These are phyloP conservation scores for Drosophila ananassae DNA, from an alignment of 1,140 invertebrate species.

Conservation along the genomic window DNA sequence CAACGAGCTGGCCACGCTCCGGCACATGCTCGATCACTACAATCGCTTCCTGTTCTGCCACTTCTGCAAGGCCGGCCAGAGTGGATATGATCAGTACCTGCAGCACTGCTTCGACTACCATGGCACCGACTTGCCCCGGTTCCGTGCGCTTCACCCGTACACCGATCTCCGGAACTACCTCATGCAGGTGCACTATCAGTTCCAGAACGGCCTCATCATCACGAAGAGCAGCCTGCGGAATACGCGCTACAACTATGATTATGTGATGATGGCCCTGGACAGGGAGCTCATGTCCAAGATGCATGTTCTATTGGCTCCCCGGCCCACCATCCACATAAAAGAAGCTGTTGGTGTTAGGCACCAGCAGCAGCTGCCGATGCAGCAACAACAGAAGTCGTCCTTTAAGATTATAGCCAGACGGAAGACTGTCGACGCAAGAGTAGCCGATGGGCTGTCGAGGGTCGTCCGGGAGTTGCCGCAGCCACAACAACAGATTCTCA, in stretches of 20 bases:
- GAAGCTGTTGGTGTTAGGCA: background rate
- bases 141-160: conserved; percentile 33
- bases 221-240: conserved; percentile 55
- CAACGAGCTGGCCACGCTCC: conserved; percentile 28
- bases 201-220: conserved; percentile 61
- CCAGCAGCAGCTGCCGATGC: background rate
- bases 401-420: too few species aligned
- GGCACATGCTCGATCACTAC: conserved; percentile 61
- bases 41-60: conserved; percentile 38
- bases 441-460: background rate
- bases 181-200: conserved; percentile 56
- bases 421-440: too few species aligned
- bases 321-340: conserved; percentile 28
- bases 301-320: conserved; percentile 30
- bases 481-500: too few species aligned
- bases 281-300: conserved; percentile 19
- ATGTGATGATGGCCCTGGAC: conserved; percentile 6
- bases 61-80: conserved; percentile 12
- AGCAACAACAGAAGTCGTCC: too few species aligned
- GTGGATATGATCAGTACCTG: conserved; percentile 53
- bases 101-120: conserved; percentile 52
- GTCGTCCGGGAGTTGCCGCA: background rate
- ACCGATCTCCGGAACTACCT: conserved; percentile 45
- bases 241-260: conserved; percentile 28
- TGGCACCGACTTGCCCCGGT: conserved; percentile 23